Base-by-base conservation (phyloP, 2,888 invertebrate genomes). In the Coleophora flavipennella region DNA sequence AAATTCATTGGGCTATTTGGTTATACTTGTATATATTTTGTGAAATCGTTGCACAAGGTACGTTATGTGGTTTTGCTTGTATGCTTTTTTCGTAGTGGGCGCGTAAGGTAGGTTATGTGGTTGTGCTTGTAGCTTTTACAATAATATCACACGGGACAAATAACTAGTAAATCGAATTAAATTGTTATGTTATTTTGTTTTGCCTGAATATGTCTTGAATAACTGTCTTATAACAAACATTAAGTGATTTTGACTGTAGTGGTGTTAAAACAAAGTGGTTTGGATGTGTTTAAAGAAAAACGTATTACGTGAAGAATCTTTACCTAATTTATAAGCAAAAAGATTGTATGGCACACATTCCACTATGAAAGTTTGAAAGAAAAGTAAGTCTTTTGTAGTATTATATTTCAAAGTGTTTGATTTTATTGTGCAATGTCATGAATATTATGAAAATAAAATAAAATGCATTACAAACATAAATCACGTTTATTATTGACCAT, bases 161-260 rank as follows among this genome's bases (percentile, higher is more conserved):
- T 33, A 33, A 33, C 33, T 33, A 13, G 33, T 13, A 33, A 33
- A 33, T 13, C 8, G 33, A 33, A 13, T 20, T 20, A 20, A 20
- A 20, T 20, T 20, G 20, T 4, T 4, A 20, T 20, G 20, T 20
- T 20, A 20, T 33, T 33, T 33, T 33, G 33, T 33, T 33, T 33
- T 33, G 8, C 33, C 33, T 33, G 14, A 33, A 33, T 33, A 20
- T 33, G 13, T 33, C 14, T 33, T 33, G 6, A 13, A 33, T 14
- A 33, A 33, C 33, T 33, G 33, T 13, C 33, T 13, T 8, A 33
- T 33, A 33, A 33, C 14, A 13, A 33, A 33, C 33, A 33, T 33
- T 33, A 33, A 33, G 33, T 33, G 33, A 8, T 33, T 33, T 13
- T 33, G 13, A 8, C 1, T 12, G 33, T 33, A 33, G 33, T 33